Base-by-base conservation (phyloP, 2,888 invertebrate genomes). In the Adelphocoris suturalis region DNA sequence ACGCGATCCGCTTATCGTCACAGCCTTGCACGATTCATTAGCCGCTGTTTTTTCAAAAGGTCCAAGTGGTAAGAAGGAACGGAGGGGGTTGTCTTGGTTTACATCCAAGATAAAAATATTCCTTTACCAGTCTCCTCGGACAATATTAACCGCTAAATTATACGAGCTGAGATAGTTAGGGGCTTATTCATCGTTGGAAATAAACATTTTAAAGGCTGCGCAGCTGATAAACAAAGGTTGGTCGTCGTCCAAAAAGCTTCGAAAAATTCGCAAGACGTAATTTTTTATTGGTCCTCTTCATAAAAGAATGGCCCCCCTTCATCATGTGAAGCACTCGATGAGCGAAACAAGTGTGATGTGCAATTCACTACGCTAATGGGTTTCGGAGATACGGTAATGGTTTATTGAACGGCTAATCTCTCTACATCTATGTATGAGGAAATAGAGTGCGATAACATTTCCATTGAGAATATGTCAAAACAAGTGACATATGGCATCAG, bases 91-190 rank as follows among this genome's bases (percentile, higher is more conserved):
- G 47, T 48, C 47, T 82, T 82, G 82, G 82, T 82, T 82, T 48
- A 82, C 82, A 52, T 82, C 82, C 82, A 82, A 82, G 52, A 82
- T 82, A 82, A 82, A 82, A 82, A 82, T 82, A 82, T 82, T 82
- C 47, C 19, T 82, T 52, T 27, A 52, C 52, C 48, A 52, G 82
- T 82, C 82, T 82, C 82, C 27, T 52, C 52, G 82, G 47, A 82
- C 82, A 82, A 82, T 82, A 82, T 82, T 52, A 52, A 82, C 82
- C 52, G 82, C 82, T 82, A 82, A 82, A 82, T 82, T 82, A 82
- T 82, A 82, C 82, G 82, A 82, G 47, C 47, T 14, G 82, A 52
- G 55, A 82, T 52, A 52, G 52, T 52, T 52, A 82, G 16, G 55
- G 82, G 82, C 47, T 82, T 82, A 82, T 82, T 82, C 82, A 82